Base-by-base conservation (phyloP, 2,113 vertebrate species). In the Anhinga anhinga region DNA sequence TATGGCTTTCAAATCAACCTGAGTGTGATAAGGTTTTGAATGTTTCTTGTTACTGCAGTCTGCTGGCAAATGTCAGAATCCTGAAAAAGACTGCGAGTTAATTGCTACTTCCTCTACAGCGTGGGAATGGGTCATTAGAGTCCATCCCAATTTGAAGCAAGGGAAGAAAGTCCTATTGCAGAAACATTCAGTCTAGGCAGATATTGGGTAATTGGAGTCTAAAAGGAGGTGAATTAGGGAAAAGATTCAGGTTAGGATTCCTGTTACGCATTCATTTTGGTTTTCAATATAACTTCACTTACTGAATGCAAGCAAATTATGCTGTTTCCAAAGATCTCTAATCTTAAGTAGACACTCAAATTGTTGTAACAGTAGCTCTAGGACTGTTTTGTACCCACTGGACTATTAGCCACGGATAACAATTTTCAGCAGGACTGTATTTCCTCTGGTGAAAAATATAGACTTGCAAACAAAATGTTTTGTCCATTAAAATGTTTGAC, bases 1-100 rank as follows among this genome's bases (percentile, higher is more conserved):
- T 80, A 88, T 53, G 71, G 61, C 49, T 95, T 96, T 95, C 62
- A 96, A 88, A 93, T 82, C 82, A 88, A 79, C 40, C 19, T 81
- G 52, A 80, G 22, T 50, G 22, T 82, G 90, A 62, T 34, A 89
- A 87, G 11, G 53, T 77, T 90, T 65, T 80, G 22, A 79, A 77
- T 58, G 38, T 53, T 62, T 88, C 78, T 79, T 79, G 15, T 85
- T 82, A 69, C 45, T 49, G 61, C n/a, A 88, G 36, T 45, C 34
- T 82, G 71, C 67, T 90, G 80, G 50, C 47, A 77, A 89, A 70
- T 45, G 12, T 86, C 72, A 93, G 45, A 90, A 69, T 55, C 52
- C 49, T 76, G 58, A 83, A 67, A 52, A 91, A 89, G 29, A 25
- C n/a, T 71, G 16, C 1, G 22, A 78, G 18, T 55, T 87, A 89